Conservation (phyloP, 2,888 invertebrate genomes). For the Peribatodes rhomboidaria region DNA sequence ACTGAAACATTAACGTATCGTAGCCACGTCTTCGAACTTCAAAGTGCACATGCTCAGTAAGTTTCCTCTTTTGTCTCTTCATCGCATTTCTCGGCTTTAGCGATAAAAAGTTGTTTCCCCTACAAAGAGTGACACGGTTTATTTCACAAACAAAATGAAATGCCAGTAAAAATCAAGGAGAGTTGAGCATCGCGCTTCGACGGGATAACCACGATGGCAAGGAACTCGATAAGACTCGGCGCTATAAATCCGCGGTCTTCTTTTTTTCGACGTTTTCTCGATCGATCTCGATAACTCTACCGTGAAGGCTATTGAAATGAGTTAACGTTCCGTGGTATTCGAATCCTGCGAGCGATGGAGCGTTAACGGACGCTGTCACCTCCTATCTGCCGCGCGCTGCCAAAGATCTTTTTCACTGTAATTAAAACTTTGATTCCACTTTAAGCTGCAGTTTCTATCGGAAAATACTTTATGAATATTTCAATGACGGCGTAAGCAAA, state of each 20-base stretch:
- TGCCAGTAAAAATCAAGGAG: conserved; percentile 56
- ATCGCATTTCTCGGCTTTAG: conserved; percentile 56
- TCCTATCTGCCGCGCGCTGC: conserved; percentile 25
- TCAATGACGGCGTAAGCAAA: conserved; percentile 1
- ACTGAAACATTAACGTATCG: conserved; percentile 4
- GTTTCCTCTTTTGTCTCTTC: conserved; percentile 41
- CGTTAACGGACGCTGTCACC: conserved; percentile 51
- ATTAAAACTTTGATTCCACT: conserved; percentile 39
- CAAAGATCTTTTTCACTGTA: conserved; percentile 41
- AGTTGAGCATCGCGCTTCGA: conserved; percentile 39
- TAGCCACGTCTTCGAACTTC: conserved; percentile 18
- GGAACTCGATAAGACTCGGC: conserved; percentile 36
- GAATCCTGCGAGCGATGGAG: conserved; percentile 57
- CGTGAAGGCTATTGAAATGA: conserved; percentile 42
- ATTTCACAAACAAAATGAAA: conserved; percentile 62
- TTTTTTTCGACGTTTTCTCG: conserved; percentile 18
- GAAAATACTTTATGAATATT: conserved; percentile 21
- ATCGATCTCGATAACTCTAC: conserved; percentile 39
- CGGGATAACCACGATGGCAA: conserved; percentile 44
- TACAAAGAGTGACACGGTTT: conserved; percentile 62
- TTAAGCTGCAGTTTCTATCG: conserved; percentile 19
- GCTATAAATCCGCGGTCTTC: conserved; percentile 1
- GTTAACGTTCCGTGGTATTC: conserved; percentile 38
- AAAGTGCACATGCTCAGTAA: conserved; percentile 39
- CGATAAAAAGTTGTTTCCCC: conserved; percentile 61